phyloP scores from a whole-genome alignment of 2,888 invertebrate genomes.

The Chrysolina oricalcia region DNA sequence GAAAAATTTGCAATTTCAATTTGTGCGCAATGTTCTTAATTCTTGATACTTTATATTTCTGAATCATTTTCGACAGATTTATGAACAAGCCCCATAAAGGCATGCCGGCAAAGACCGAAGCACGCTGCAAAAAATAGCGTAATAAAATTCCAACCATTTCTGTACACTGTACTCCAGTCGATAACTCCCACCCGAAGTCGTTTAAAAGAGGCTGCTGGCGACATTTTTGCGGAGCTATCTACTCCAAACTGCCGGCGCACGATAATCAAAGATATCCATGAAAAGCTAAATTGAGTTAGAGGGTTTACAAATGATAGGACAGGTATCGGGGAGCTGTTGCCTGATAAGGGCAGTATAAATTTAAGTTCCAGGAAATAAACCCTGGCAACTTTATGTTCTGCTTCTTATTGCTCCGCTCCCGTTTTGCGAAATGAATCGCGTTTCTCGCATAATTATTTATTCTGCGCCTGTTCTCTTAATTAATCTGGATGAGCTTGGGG shows the following conservation, averaged over 20 bases:
- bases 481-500: background rate
- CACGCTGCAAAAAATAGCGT: constrained; percentile 61
- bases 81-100: constrained; percentile 64
- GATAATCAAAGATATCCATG: constrained; percentile 12
- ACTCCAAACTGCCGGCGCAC: background rate
- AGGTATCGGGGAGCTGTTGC: constrained; percentile 10
- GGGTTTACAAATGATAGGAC: constrained; percentile 6
- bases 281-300: background rate
- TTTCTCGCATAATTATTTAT: background rate
- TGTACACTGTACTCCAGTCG: constrained; percentile 25
- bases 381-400: constrained; percentile 1
- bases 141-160: constrained; percentile 54
- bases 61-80: constrained; percentile 63
- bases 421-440: background rate
- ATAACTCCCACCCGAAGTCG: constrained; percentile 16
- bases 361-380: background rate
- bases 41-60: background rate
- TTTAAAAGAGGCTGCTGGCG: constrained; percentile 23
- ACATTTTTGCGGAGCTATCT: constrained; percentile 23
- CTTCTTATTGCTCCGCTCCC: background rate
- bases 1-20: too few relatives aligned
- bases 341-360: constrained; percentile 16
- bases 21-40: background rate
- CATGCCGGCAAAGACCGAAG: constrained; percentile 62
- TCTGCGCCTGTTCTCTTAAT: background rate